These are phyloP conservation scores for Aegotheles bennettii DNA, from an alignment of 2,113 vertebrate species.

Conservation along the genomic window DNA sequence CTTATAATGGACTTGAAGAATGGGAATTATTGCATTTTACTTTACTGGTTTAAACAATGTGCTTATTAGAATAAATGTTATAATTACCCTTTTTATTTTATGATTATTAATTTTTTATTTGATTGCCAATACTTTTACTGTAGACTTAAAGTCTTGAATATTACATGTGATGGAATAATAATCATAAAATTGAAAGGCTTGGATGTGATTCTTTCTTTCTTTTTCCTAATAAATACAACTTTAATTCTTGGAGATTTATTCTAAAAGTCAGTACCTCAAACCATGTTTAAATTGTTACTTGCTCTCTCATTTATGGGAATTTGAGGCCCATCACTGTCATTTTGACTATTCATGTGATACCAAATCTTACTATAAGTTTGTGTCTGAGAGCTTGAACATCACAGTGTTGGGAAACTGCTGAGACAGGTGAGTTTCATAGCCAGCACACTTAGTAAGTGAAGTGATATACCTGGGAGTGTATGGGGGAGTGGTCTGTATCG, in stretches of 20 bases:
- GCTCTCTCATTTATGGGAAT: background rate
- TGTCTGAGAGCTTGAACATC: background rate
- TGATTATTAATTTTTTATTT: conserved; percentile 61
- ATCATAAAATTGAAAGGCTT: conserved; percentile 3
- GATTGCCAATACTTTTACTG: conserved; percentile 35
- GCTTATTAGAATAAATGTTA: conserved; percentile 57
- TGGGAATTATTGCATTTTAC: conserved; percentile 51
- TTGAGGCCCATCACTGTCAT: background rate
- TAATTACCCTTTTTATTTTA: conserved; percentile 45
- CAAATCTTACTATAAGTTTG: background rate
- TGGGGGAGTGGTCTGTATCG: background rate
- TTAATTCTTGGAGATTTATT: background rate
- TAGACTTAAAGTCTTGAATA: conserved; percentile 35
- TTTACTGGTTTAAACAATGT: conserved; percentile 46
- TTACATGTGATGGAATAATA: conserved; percentile 10
- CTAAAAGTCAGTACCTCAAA: background rate
- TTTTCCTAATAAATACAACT: background rate
- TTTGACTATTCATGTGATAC: background rate
- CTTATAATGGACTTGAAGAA: conserved; percentile 21
- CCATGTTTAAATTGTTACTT: background rate
- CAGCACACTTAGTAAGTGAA: background rate
- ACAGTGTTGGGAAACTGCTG: background rate
- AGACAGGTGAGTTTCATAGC: background rate
- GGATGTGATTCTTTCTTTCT: background rate
- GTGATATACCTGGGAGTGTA: background rate